phyloP scores from a whole-genome alignment of 2,113 vertebrate genomes.

The Sporophila hypoxantha region DNA sequence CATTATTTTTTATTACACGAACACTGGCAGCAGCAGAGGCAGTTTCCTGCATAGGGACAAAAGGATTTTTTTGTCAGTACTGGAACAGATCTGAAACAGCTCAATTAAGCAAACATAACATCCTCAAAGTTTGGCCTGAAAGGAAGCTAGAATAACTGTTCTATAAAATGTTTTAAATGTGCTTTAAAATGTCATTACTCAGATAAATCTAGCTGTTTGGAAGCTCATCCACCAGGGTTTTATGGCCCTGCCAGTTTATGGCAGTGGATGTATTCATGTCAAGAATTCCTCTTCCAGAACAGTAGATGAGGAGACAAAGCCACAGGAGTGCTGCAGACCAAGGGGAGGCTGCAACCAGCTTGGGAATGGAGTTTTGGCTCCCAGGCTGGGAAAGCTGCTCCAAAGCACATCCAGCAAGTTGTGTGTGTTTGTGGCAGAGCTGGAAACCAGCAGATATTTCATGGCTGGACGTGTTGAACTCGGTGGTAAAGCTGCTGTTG shows the following conservation, averaged over 20 bases:
- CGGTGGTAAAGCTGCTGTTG: background rate
- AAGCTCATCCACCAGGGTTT: background rate
- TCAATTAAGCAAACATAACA: slow-evolving; percentile 44
- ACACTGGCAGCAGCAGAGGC: background rate
- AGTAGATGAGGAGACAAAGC: slow-evolving; percentile 52
- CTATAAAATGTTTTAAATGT: slow-evolving; percentile 42
- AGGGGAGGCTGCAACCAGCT: slow-evolving; percentile 11
- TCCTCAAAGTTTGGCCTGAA: slow-evolving; percentile 13
- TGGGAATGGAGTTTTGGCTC: slow-evolving; percentile 8
- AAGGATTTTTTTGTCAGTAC: background rate
- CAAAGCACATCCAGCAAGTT: background rate
- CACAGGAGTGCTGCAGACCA: background rate
- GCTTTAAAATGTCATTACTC: slow-evolving; percentile 52
- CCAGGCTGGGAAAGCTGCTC: background rate
- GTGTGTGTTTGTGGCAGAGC: slow-evolving; percentile 2
- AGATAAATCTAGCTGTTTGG: slow-evolving; percentile 31
- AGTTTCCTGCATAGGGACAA: background rate
- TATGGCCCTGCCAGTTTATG: slow-evolving; percentile 40
- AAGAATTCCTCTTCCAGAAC: slow-evolving; percentile 38
- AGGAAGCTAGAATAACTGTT: slow-evolving; percentile 33
- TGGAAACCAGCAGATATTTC: background rate
- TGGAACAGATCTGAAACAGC: slow-evolving; percentile 14
- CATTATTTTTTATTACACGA: slow-evolving; percentile 8
- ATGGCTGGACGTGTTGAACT: background rate
- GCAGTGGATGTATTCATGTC: background rate